Conservation (phyloP, 2,797 vertebrate species). For the Anguilla anguilla region DNA sequence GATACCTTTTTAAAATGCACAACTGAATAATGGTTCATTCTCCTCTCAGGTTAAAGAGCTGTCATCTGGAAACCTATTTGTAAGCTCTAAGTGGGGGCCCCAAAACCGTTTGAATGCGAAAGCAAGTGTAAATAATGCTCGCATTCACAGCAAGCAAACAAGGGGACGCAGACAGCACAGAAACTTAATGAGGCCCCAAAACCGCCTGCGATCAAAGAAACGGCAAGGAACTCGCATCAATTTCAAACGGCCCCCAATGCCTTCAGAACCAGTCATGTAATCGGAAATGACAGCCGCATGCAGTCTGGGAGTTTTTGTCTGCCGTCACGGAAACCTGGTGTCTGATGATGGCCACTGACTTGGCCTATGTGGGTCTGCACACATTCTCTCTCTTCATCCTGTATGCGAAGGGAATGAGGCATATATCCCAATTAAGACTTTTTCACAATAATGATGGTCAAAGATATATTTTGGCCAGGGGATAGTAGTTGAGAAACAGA, state of each 20-base stretch:
- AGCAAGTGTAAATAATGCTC: conserved; percentile 1
- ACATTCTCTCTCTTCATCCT: background rate
- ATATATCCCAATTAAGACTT: background rate
- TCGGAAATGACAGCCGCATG: background rate
- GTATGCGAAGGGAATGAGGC: background rate
- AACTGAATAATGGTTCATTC: background rate
- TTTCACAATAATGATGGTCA: background rate
- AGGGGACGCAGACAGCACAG: background rate
- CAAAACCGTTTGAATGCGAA: background rate
- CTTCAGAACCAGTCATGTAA: background rate
- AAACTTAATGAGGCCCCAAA: background rate
- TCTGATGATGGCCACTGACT: background rate
- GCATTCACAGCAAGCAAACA: background rate
- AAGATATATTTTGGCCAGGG: background rate
- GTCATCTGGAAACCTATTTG: background rate
- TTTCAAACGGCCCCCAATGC: background rate
- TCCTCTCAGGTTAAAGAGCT: background rate
- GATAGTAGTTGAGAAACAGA: background rate
- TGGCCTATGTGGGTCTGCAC: background rate
- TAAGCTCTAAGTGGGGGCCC: background rate
- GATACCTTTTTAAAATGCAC: background rate
- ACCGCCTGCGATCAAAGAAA: background rate
- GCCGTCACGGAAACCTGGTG: background rate
- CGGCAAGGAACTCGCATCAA: background rate
- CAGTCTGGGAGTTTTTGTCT: background rate